Evolutionary conservation across 1,140 invertebrate genomes (phyloP), one percentile per base, ranked within the genome.

Genomic region (Diorhabda carinulata): DNA sequence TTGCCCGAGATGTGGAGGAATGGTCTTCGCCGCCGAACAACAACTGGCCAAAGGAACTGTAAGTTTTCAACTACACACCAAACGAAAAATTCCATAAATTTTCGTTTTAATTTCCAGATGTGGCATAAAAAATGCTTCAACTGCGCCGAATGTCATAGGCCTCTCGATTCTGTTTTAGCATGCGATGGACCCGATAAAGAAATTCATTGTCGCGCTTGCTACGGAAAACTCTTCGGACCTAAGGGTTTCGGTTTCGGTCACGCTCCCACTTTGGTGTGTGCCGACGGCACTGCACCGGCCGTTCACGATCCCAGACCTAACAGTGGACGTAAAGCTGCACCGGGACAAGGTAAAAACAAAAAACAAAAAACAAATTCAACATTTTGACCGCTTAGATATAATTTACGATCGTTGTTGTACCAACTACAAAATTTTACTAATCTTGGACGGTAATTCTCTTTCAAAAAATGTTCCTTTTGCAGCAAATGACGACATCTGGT

Each of bases 101-200:
- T 69, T 40, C n/a, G 4, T 52, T 2, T 3, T 52, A 52, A 68
- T 56, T 75, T 81, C 41, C 75, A 92, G 88, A 93, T 94, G 88
- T 97, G 95, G 94, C 95, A 97, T 84, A 96, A 94, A 83, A 92
- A 90, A 78, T 97, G 95, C 83, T 97, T 95, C 86, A 95, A 90
- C 82, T 97, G 95, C 78, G 86, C 88, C 65, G 91, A 94, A 79
- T 99, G 97, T 80, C 93, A 95, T 78, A 91, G 97, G 73, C 93
- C 96, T 52, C 82, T 99, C 70, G 97, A 99, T 81, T 98, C 96
- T 0, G 90, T 94, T 85, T 81, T 93, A 65, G 93, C 93, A 60
- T 95, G 92, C 78, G 94, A 96, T 77, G 93, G 92, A 7, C 93
- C 94, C 62, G 92, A 95, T 79, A 90, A 89, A 78, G 92, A 96